Percentiles rank a stretch among this genome's conserved stretches.
These are phyloP conservation scores for Periophthalmus magnuspinnatus DNA, from an alignment of 2,797 vertebrate genomes.

Conservation along the genomic window DNA sequence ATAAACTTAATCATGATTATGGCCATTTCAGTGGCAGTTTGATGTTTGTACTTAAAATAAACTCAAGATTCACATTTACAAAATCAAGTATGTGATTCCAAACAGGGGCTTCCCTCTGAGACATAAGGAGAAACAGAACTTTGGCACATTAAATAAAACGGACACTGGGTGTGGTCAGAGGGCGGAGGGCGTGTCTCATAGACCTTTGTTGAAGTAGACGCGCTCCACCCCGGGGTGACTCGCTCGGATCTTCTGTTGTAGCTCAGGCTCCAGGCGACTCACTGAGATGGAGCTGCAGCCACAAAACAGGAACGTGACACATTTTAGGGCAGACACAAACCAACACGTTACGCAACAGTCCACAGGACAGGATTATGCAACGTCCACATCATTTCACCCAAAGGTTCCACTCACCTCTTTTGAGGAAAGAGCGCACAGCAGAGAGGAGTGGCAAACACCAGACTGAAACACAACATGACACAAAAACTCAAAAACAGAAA, in stretches of 20 bases:
- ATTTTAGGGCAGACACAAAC: conserved; percentile 1
- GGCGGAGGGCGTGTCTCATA: conserved; percentile 79
- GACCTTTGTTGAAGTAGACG: conserved; percentile 98
- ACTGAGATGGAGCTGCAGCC: conserved; percentile 88
- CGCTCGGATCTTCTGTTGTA: conserved; percentile 88
- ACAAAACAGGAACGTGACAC: neutral
- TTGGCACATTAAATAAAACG: conserved; percentile 78
- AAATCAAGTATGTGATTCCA: conserved; percentile 56
- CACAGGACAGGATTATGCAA: conserved; percentile 15
- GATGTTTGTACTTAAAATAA: conserved; percentile 41
- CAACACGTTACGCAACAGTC: conserved; percentile 26
- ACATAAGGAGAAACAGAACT: conserved; percentile 71
- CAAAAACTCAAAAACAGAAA: conserved; percentile 17
- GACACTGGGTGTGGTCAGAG: conserved; percentile 34
- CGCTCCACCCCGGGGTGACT: conserved; percentile 81
- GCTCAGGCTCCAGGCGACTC: conserved; percentile 87
- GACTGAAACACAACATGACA: conserved; percentile 69
- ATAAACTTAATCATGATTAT: conserved; percentile 8
- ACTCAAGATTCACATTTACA: conserved; percentile 53
- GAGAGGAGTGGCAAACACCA: conserved; percentile 96
- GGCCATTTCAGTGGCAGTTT: conserved; percentile 34
- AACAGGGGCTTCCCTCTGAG: conserved; percentile 45
- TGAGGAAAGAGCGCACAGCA: conserved; percentile 98
- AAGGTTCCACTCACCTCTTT: conserved; percentile 84
- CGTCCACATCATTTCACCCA: conserved; percentile 10